Evolutionary conservation across 2,888 invertebrate genomes (phyloP), one percentile per base, ranked within the genome.

Genomic region (Zootermopsis nevadensis): DNA sequence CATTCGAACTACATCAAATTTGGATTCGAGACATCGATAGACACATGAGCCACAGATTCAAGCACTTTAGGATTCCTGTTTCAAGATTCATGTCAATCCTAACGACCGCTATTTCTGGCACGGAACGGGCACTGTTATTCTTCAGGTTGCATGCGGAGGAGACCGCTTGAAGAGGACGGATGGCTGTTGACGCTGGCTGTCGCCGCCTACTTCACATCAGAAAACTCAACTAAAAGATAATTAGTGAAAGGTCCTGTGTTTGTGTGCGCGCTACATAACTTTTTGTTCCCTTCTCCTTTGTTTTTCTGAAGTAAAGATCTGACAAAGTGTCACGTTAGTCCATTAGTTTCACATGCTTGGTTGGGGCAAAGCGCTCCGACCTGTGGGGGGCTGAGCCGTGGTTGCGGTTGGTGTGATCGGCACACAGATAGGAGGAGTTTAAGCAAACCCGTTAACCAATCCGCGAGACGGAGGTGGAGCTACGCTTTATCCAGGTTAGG

Each of bases 171-270:
- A 48, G 19, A 7, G 8, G 48, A 3, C 3, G 48, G 48, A 19
- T 60, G n/a, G 38, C 33, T 74, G 74, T 74, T 79, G 66, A 79
- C 79, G 60, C 33, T 35, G 31, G 2, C 79, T 79, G 79, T 79
- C 79, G 66, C 35, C 79, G 66, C 79, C 79, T 79, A 33, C 55
- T 79, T 79, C 33, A 31, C 79, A 33, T 79, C 77, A 77, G 33
- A 69, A 69, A 30, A 53, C 60, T 79, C 35, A 38, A 74, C 74
- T 74, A 8, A 38, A 31, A 66, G 60, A 66, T 60, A 79, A 79
- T 79, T 79, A 79, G 79, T 66, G 35, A 77, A 48, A 24, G 31
- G 15, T 77, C 77, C 10, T 69, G 69, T 69, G 69, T 69, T 2
- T 66, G 66, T 66, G 66, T n/a, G 66, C 30, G 66, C 33, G 15